Conservation (phyloP, 2,888 invertebrate species). For the Corythucha ciliata region DNA sequence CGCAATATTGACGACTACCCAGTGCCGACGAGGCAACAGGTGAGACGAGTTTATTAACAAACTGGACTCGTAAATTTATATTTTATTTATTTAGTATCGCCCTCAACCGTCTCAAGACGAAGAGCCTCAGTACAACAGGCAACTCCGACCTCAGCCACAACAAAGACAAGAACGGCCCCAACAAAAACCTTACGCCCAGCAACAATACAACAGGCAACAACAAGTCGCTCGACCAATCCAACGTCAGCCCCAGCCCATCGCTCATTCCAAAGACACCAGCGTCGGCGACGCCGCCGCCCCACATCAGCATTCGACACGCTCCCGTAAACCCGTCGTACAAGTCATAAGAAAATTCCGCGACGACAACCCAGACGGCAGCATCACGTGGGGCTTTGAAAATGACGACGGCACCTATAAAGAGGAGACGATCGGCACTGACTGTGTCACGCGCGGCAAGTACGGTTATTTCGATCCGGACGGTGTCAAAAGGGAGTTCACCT, state of each 20-base stretch:
- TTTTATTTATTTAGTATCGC: not conserved
- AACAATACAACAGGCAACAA: conserved; percentile 25
- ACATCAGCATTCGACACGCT: too few relatives aligned
- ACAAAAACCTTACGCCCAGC: conserved; percentile 20
- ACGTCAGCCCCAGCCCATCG: conserved; percentile 20
- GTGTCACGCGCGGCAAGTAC: conserved; percentile 66
- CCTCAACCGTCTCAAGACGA: not conserved
- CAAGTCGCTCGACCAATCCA: conserved; percentile 21
- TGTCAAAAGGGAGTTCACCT: conserved; percentile 67
- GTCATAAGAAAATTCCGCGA: conserved; percentile 55
- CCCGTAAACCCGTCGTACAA: too few relatives aligned
- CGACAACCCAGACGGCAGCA: conserved; percentile 70
- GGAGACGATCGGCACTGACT: conserved; percentile 69
- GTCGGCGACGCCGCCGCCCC: too few relatives aligned
- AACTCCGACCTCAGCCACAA: conserved; percentile 16
- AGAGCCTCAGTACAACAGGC: not conserved
- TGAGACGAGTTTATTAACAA: too few relatives aligned
- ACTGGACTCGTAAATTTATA: too few relatives aligned
- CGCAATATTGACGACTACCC: conserved; percentile 28
- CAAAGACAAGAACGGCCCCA: conserved; percentile 6
- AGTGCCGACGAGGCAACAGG: conserved; percentile 31
- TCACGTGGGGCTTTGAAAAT: conserved; percentile 81
- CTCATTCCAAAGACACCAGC: conserved; percentile 16
- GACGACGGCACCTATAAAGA: conserved; percentile 81
- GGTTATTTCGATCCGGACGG: conserved; percentile 80